phyloP scores from a whole-genome alignment of 2,888 invertebrate species.

The Leptogaster cylindrica region DNA sequence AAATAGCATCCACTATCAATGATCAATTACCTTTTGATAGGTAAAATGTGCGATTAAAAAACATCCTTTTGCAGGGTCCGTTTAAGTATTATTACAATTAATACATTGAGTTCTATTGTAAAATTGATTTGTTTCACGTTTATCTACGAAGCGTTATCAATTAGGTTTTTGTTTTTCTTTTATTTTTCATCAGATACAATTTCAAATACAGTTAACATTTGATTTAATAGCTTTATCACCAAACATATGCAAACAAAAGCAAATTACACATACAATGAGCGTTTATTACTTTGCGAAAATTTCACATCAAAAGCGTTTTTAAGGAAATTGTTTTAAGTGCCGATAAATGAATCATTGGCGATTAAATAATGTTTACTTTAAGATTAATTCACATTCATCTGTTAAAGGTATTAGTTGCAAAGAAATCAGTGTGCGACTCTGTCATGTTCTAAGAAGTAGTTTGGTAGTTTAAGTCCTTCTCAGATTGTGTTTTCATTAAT shows the following conservation, averaged over 20 bases:
- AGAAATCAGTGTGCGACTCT: too few relatives aligned
- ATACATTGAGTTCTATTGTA: constrained; percentile 15
- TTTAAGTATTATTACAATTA: constrained; percentile 16
- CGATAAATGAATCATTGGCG: too few relatives aligned
- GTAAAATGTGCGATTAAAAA: constrained; percentile 35
- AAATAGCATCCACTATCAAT: constrained; percentile 24
- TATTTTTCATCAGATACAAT: constrained; percentile 20
- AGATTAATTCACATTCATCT: too few relatives aligned
- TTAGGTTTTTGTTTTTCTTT: too few relatives aligned
- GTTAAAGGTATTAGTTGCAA: too few relatives aligned
- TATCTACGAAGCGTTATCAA: constrained; percentile 38
- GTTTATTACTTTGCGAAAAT: constrained; percentile 16
- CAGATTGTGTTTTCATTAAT: too few relatives aligned
- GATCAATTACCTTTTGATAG: constrained; percentile 32
- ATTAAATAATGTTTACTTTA: too few relatives aligned
- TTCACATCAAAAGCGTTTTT: constrained; percentile 31
- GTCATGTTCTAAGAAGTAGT: too few relatives aligned
- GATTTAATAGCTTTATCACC: constrained; percentile 17
- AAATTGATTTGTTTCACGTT: constrained; percentile 36
- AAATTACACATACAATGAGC: background rate
- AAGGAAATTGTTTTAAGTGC: constrained; percentile 19
- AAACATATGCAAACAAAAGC: too few relatives aligned
- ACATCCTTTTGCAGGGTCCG: constrained; percentile 15
- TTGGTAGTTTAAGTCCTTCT: too few relatives aligned
- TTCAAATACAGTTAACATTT: constrained; percentile 21